Evolutionary conservation across 2,888 invertebrate genomes (phyloP), one percentile per base, ranked within the genome.

Genomic region (Cataglyphis rosenhaueri): DNA sequence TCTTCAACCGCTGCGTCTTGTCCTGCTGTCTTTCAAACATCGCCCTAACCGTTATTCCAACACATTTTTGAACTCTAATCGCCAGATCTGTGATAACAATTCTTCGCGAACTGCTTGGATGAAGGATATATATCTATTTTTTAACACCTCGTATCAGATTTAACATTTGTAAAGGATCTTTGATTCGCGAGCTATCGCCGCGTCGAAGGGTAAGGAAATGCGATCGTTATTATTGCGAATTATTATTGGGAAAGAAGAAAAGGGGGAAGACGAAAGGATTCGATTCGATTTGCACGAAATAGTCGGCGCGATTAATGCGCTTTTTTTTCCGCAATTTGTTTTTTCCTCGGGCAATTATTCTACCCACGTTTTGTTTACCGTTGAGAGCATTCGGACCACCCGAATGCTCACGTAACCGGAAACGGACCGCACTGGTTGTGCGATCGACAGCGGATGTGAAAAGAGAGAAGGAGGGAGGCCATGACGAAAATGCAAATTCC

Each of bases 381-480:
- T 55, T 65, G n/a, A 73, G n/a, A 52, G n/a, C 18, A 52, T 62
- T 73, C 68, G 78, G 82, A 70, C 81, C 82, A 71, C 79, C 52
- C 68, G 81, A 88, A 84, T 82, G 83, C 75, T 89, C 87, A 82
- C 88, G 87, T 84, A 88, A 89, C 88, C 84, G 87, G 88, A 89
- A 89, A 64, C 44, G 64, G 71, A 48, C 44, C 68, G 52, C 68
- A 57, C 76, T 65, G 62, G 12, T 62, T 38, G n/a, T n/a, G 64
- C 84, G 86, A 87, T 86, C 81, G 81, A 81, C 87, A 75, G 48
- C 86, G 89, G 89, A 88, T 88, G 87, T 10, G 52, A 55, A 55
- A 57, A 65, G 62, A 48, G 57, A 65, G 32, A 44, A 48, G 61
- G 64, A 38, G 25, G 61, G 73, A 73, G 61, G 25, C 41, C 82